These are phyloP conservation scores for Ormia ochracea DNA, from an alignment of 2,888 invertebrate species.

Conservation along the genomic window DNA sequence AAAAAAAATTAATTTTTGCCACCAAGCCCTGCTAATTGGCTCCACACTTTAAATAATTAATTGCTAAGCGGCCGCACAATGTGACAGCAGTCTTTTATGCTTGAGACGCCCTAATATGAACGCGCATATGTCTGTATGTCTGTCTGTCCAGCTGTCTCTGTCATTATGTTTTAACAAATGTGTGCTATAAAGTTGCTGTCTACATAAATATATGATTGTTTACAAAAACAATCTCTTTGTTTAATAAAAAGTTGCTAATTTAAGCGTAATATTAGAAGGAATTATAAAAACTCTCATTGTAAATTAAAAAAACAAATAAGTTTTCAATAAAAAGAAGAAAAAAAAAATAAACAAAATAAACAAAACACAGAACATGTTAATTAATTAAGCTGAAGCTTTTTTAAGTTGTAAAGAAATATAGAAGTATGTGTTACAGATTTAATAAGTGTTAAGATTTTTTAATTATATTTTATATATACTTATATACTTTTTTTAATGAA, in stretches of 20 bases:
- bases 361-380: not conserved
- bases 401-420: not conserved
- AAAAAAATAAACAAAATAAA: not conserved
- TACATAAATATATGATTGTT: conserved; percentile 25
- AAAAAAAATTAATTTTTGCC: too few relatives aligned
- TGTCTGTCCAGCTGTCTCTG: not conserved
- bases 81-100: too few relatives aligned
- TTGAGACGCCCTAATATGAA: too few relatives aligned
- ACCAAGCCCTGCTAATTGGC: too few relatives aligned
- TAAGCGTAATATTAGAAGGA: conserved; percentile 52
- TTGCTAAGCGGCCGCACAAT: too few relatives aligned
- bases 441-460: not conserved
- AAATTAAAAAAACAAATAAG: conserved; percentile 14
- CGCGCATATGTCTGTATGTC: not conserved
- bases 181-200: conserved; percentile 6
- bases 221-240: conserved; percentile 42
- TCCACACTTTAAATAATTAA: too few relatives aligned
- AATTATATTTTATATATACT: not conserved
- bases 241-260: conserved; percentile 56
- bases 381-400: not conserved
- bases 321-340: not conserved
- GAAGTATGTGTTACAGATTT: not conserved
- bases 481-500: not conserved
- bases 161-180: not conserved
- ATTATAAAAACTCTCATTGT: conserved; percentile 27